Evolutionary conservation across 64 coral and sea anemone species (phyloP), one percentile per base, ranked within the genome.

Genomic region (Hydrozoanthus tunicans): DNA sequence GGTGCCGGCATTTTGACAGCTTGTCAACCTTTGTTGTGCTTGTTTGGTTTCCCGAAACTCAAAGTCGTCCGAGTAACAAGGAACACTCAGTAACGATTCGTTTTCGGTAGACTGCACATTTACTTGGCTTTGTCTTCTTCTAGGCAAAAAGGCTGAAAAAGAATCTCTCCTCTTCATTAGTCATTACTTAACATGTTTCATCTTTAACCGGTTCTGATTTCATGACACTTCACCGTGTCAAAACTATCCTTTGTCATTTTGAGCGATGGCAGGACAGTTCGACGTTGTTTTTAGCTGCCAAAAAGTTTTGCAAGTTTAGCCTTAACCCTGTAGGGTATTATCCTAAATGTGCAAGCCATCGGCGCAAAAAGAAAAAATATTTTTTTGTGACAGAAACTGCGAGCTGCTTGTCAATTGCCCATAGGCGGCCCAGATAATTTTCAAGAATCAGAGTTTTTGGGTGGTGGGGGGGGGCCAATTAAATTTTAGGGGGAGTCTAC

Each of bases 81-180:
- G 62, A 80, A 79, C n/a, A 20, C 66, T 51, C 60, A 90, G 80
- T 23, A 90, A 58, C 60, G 89, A 54, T 90, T 90, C 89, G 67
- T 51, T 90, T 90, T 90, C 89, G 63, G 14, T 80, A 9, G 76
- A 67, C 17, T 90, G 13, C n/a, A 90, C 11, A 55, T 80, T 77
- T 90, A 60, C 6, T 54, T 51, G 89, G 6, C 60, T 90, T 66
- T 90, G 76, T 77, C 89, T 90, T 90, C 89, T 90, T 61, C 89
- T 90, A 13, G 76, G 75, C 59, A 90, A 90, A 79, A 90, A 53
- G 11, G 59, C 75, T 54, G 89, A 90, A 80, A 90, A 67, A 54
- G 89, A 90, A 15, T 80, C 59, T 59, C 59, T 60, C 9, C 89
- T 59, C 89, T 90, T 90, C 89, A 90, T 90, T 53, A 24, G 8